Evolutionary conservation across 2,113 vertebrate genomes (phyloP).

Genomic region (Ellobius talpinus): DNA sequence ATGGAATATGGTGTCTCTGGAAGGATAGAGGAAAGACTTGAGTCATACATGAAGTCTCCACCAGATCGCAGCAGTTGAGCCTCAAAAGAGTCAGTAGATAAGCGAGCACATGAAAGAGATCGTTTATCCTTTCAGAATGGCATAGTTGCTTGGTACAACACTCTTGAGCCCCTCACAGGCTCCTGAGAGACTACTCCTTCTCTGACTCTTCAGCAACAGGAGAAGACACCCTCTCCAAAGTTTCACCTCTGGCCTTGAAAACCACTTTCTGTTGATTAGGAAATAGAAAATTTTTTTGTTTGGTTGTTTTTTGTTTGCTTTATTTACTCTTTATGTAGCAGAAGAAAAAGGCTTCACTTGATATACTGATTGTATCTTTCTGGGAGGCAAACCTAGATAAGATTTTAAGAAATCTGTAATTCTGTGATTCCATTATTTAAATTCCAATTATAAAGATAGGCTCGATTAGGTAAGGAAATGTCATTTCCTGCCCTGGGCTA

Average conservation of each 20-base stretch:
- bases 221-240: constrained; percentile 13
- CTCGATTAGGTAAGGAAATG: constrained; percentile 67
- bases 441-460: constrained; percentile 74
- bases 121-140: background rate
- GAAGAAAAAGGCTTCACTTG: background rate
- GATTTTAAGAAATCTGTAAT: constrained; percentile 63
- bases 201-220: background rate
- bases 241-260: background rate
- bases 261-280: background rate
- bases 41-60: background rate
- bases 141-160: background rate
- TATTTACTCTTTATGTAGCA: background rate
- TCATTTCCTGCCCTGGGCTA: constrained; percentile 40
- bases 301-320: background rate
- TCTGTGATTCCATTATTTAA: constrained; percentile 80
- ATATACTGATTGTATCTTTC: constrained; percentile 33
- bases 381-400: constrained; percentile 55
- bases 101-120: background rate
- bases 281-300: constrained; percentile 20
- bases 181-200: background rate
- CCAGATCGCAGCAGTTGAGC: background rate
- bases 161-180: background rate
- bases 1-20: background rate
- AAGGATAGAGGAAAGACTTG: background rate
- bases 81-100: background rate